Base-by-base conservation (phyloP, 2,888 invertebrate species). In the Laspeyria flexula region DNA sequence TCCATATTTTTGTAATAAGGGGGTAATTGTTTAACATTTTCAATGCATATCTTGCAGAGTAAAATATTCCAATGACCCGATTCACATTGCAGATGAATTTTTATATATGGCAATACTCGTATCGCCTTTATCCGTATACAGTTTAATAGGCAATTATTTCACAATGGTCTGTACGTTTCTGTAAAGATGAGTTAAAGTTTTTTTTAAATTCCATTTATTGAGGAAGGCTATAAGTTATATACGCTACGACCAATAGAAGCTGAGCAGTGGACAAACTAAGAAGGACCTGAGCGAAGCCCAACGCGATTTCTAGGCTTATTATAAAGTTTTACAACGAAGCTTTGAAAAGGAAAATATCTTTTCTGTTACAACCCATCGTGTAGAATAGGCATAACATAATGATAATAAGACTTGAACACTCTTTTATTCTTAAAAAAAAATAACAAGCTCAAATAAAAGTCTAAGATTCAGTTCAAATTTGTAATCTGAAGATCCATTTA, bases 401-500 rank as follows among this genome's bases (percentile, higher is more conserved):
- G n/a, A n/a, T n/a, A n/a, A n/a, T n/a, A n/a, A n/a, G n/a, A n/a
- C n/a, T n/a, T 25, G 25, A 7, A 25, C 9, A 5, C 30, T 12
- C 30, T 11, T 11, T 30, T 6, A 12, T 30, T 30, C 12, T 30
- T 4, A 4, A 30, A 30, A 30, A 27, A n/a, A 11, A 11, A 11
- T 30, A 30, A 38, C 43, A 51, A 42, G 25, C 6, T 9, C 60
- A 60, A 60, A 63, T 60, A 71, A 68, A 74, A 72, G 60, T 54
- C 60, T 61, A 62, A 70, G 68, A 75, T 70, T 69, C 72, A 61
- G 55, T 72, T 65, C 65, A 71, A 75, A 74, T 76, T 74, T 70
- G 75, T 77, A 72, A 77, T 69, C 67, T 65, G 55, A 51, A 46
- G 55, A 56, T 62, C 73, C 67, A 77, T 78, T 77, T 77, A 74